Conservation (phyloP, 2,797 vertebrate genomes). For the Sebastes ruberrimus region DNA sequence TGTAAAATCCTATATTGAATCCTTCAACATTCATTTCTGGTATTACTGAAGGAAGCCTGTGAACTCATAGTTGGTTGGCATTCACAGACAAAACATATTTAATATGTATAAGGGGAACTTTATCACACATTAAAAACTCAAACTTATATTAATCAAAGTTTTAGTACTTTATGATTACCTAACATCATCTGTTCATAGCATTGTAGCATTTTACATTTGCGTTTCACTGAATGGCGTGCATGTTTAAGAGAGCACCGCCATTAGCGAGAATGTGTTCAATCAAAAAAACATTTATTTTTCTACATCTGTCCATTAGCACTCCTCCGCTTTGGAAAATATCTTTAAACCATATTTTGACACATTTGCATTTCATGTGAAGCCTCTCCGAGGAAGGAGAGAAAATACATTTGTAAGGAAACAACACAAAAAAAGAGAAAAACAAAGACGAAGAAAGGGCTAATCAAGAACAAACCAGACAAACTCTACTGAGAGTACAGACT, state of each 20-base stretch:
- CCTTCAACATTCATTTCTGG: neutral
- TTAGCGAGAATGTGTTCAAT: neutral
- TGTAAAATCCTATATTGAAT: neutral
- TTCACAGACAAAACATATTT: neutral
- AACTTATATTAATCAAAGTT: neutral
- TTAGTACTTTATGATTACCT: neutral
- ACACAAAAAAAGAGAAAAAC: neutral
- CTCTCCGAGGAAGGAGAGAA: neutral
- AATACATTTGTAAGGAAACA: slow-evolving; percentile 24
- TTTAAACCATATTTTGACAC: neutral
- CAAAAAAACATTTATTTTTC: neutral
- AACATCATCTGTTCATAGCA: neutral
- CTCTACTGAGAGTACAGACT: neutral
- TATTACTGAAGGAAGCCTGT: neutral
- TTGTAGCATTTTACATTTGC: neutral
- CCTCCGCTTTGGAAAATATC: neutral
- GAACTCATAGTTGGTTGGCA: neutral
- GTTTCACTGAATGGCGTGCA: neutral
- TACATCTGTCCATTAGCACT: neutral
- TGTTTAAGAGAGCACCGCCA: neutral
- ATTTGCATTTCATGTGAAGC: slow-evolving; percentile 1
- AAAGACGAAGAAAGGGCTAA: neutral
- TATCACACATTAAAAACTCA: neutral
- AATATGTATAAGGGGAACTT: neutral
- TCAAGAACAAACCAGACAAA: neutral